These are phyloP conservation scores for Andricus quercusramuli DNA, from an alignment of 2,888 invertebrate species.

Conservation along the genomic window DNA sequence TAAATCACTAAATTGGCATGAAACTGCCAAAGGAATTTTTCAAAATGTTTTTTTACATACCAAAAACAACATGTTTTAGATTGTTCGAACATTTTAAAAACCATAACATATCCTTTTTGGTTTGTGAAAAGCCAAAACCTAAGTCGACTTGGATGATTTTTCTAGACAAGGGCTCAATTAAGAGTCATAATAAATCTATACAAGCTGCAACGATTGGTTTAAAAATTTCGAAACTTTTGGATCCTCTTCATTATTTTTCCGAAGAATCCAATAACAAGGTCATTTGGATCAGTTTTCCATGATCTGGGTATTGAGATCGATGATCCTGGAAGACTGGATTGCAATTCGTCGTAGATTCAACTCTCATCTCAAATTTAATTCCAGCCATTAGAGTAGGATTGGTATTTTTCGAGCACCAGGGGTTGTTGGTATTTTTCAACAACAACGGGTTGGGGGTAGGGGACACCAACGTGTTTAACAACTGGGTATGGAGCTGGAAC, in stretches of 20 bases:
- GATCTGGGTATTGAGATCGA: background rate
- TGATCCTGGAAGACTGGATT: slow-evolving; percentile 15
- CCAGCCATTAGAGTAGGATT: slow-evolving; percentile 25
- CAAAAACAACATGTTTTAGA: too few species aligned
- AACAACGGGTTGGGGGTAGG: slow-evolving; percentile 60
- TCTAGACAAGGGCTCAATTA: background rate
- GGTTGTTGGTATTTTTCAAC: slow-evolving; percentile 56
- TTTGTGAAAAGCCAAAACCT: too few species aligned
- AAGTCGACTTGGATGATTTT: too few species aligned
- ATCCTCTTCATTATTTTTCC: background rate
- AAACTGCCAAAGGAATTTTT: too few species aligned
- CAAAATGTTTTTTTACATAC: too few species aligned
- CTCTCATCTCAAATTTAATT: slow-evolving; percentile 1
- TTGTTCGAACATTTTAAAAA: too few species aligned
- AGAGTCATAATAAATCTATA: background rate
- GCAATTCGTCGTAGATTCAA: background rate
- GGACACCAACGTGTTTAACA: slow-evolving; percentile 68
- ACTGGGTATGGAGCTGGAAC: slow-evolving; percentile 73
- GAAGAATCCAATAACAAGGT: background rate
- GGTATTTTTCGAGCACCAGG: slow-evolving; percentile 45
- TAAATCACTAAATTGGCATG: too few species aligned
- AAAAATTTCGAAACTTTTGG: background rate
- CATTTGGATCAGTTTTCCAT: background rate
- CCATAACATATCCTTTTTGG: too few species aligned
- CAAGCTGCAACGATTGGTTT: slow-evolving; percentile 1